These are phyloP conservation scores for Pseudomyrmex pallidus DNA, from an alignment of 1,140 invertebrate genomes.

Conservation along the genomic window DNA sequence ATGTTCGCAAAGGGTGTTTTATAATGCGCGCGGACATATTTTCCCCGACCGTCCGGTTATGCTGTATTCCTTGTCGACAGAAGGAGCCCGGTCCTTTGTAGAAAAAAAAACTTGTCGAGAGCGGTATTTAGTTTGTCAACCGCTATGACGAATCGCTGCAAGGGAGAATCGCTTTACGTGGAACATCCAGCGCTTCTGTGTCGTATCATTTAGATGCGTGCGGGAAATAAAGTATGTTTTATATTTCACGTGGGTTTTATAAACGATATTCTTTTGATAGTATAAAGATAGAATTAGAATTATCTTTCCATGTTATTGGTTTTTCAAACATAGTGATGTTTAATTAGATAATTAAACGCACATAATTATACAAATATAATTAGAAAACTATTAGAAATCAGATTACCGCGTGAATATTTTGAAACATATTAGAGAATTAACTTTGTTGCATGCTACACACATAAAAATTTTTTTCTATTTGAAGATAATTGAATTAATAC, in stretches of 20 bases:
- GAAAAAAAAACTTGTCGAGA: slow-evolving; percentile 69
- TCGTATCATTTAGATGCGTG: slow-evolving; percentile 12
- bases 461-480: neutral
- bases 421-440: no score
- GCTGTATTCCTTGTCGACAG: slow-evolving; percentile 24
- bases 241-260: neutral
- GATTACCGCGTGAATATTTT: no score
- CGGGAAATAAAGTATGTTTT: neutral
- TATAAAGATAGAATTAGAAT: neutral
- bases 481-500: neutral
- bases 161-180: slow-evolving; percentile 36
- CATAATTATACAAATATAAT: no score
- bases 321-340: neutral
- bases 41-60: slow-evolving; percentile 42
- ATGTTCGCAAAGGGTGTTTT: slow-evolving; percentile 51
- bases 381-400: no score
- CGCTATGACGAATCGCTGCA: slow-evolving; percentile 69
- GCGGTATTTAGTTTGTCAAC: slow-evolving; percentile 74
- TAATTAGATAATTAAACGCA: no score
- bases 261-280: neutral
- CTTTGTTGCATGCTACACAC: no score
- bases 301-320: neutral
- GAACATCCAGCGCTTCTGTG: neutral
- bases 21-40: slow-evolving; percentile 64
- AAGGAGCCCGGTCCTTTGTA: slow-evolving; percentile 47